A percentile compares a stretch with the other conserved stretches of the same genome.
Evolutionary conservation across 35 echinoderm and acorn worm genomes (phyloP).

Genomic region (Ophioderma brevispina): DNA sequence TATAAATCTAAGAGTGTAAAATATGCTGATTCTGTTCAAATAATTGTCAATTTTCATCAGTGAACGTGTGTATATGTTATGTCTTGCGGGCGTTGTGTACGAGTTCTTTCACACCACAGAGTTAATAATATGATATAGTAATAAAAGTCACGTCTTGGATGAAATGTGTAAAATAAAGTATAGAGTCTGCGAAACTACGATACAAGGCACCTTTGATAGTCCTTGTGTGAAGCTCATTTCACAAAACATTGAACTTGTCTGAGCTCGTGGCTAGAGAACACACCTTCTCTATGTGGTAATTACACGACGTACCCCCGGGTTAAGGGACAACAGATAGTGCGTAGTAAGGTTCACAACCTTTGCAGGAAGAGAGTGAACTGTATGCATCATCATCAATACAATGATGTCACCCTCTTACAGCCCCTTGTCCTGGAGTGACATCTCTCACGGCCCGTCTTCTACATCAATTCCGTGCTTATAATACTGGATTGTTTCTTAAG

Average conservation of each 20-base stretch:
- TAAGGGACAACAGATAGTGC: background rate
- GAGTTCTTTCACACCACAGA: background rate
- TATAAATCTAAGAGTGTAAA: background rate
- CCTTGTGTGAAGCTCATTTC: background rate
- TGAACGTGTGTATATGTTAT: background rate
- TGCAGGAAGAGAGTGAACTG: background rate
- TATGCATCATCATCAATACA: background rate
- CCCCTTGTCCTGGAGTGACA: background rate
- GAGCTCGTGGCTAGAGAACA: background rate
- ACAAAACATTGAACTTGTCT: background rate
- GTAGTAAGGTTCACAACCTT: background rate
- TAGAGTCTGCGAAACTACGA: background rate
- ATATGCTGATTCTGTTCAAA: background rate
- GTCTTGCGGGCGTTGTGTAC: background rate
- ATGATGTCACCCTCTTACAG: conserved; percentile 7
- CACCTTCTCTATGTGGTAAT: background rate
- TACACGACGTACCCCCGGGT: background rate
- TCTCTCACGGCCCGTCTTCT: background rate
- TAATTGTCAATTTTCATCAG: conserved; percentile 1
- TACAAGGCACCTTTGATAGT: background rate
- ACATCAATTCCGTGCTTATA: background rate
- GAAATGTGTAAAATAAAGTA: background rate
- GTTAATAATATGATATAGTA: conserved; percentile 4
- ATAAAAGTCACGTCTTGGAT: conserved; percentile 3
- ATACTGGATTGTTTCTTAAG: background rate